These are phyloP conservation scores for Eupithecia tripunctaria DNA, from an alignment of 2,888 invertebrate species.

Conservation along the genomic window DNA sequence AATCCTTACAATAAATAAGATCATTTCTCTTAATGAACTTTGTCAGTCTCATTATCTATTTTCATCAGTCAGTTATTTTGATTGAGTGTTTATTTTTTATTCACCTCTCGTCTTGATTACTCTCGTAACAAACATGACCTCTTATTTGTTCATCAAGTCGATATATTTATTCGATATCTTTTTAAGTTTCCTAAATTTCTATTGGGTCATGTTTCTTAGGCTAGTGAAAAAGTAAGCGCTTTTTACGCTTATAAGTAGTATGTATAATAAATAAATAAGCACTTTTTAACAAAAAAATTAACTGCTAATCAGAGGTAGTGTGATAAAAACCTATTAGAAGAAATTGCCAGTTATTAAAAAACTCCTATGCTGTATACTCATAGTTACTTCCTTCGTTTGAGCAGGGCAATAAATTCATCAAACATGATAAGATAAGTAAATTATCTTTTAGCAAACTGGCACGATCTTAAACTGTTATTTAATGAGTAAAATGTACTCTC, in stretches of 20 bases:
- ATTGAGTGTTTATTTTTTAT: slow-evolving; percentile 17
- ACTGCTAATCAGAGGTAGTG: no score
- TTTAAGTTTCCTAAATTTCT: not conserved
- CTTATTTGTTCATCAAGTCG: not conserved
- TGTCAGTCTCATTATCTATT: slow-evolving; percentile 8
- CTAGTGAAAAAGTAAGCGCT: not conserved
- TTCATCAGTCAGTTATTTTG: slow-evolving; percentile 1
- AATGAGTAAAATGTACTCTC: slow-evolving; percentile 34
- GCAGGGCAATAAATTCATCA: not conserved
- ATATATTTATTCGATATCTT: not conserved
- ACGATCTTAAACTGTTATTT: slow-evolving; percentile 13
- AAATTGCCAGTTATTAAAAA: not conserved
- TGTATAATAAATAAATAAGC: no score
- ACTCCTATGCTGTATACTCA: not conserved
- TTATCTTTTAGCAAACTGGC: slow-evolving; percentile 24
- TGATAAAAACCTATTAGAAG: no score
- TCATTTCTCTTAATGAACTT: slow-evolving; percentile 6
- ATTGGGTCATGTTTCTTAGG: not conserved
- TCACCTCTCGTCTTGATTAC: not conserved
- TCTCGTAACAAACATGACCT: slow-evolving; percentile 25
- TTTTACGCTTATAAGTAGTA: not conserved
- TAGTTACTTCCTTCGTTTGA: not conserved
- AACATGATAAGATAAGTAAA: slow-evolving; percentile 12
- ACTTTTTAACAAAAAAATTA: no score
- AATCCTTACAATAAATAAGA: not conserved